Base-by-base conservation (phyloP, 1,140 invertebrate genomes). In the Formica selysi region DNA sequence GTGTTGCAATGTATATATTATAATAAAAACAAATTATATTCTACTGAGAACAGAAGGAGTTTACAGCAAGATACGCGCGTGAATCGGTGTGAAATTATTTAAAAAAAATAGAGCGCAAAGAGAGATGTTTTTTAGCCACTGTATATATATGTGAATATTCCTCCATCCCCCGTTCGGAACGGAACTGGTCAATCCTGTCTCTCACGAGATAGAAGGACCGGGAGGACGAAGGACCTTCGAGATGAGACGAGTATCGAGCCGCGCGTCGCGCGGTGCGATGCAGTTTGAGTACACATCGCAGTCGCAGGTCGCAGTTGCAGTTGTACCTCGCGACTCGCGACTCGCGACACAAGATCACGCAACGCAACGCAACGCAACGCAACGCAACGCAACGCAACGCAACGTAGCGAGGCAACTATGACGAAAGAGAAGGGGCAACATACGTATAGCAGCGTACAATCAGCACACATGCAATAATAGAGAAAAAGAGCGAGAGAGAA, bases 111-210 rank as follows among this genome's bases (percentile, higher is more conserved):
- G 2, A 29, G 19, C 67, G 32, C 32, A 22, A 13, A 41, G 41
- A 44, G 10, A 11, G 41, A 70, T 70, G 38, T 22, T 54, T 79
- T 80, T 80, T 80, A 57, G 32, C 16, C 32, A 54, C 62, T 59
- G 67, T 51, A 51, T 71, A 51, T 71, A 73, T 85, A 89, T 89
- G 86, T 86, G 87, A 89, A 89, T 89, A 89, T 89, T 81, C 74
- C 73, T 85, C 68, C 80, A 85, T 32, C 81, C 76, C 74, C 59
- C 76, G 51, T 80, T 59, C 68, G 32, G 48, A 51, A 78, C 38
- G 67, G 84, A 89, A 89, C 84, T 89, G 88, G 88, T 89, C 88
- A 89, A 89, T 89, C 88, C 88, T 89, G 88, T 89, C 88, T 89
- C 88, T 78, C 85, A 44, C 78, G 84, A 62, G 88, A 48, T 70